Base-by-base conservation (phyloP, 2,797 vertebrate species). In the Hydrolagus colliei region DNA sequence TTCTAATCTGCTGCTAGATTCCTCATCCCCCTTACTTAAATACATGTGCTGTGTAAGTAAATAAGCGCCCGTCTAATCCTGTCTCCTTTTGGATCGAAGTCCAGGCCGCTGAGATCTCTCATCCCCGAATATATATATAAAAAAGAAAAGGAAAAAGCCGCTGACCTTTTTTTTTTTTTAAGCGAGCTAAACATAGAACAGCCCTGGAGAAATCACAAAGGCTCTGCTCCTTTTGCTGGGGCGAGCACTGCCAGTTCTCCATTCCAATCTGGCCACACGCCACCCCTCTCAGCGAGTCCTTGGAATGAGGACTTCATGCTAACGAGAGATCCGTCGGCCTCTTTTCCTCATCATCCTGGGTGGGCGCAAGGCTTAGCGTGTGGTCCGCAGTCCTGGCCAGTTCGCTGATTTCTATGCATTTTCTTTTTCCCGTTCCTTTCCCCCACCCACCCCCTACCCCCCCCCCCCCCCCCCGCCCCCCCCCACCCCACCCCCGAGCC, bases 151-250 rank as follows among this genome's bases (percentile, higher is more conserved):
- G 20, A 41, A 35, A 16, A 10, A 84, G 20, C 62, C 32, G 12
- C 65, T 84, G 79, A 84, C 65, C 79, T 71, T 84, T 84, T 71
- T 71, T 84, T 84, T 71, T 11, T 27, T 27, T 27, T 27, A 3
- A 77, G 75, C 20, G 6, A 0, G 52, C 52, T 76, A 76, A 59
- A 35, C 11, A 20, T 59, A 52, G 41, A 52, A 52, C 41, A 52
- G 41, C 41, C 6, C 7, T 76, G 27, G 32, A 32, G 14, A 20
- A 67, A 35, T 14, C 65, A 67, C 35, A 84, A 9, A 14, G 61
- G 20, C 4, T 20, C 11, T 9, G 11, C 75, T 18, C 8, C n/a
- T 16, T 18, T 84, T 84, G 9, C 14, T 84, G 16, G 65, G 65
- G 9, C 16, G 62, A 65, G 32, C 16, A 4, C 9, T 52, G 27